phyloP scores from a whole-genome alignment of 2,888 invertebrate genomes.

The Zeuzera pyrina region DNA sequence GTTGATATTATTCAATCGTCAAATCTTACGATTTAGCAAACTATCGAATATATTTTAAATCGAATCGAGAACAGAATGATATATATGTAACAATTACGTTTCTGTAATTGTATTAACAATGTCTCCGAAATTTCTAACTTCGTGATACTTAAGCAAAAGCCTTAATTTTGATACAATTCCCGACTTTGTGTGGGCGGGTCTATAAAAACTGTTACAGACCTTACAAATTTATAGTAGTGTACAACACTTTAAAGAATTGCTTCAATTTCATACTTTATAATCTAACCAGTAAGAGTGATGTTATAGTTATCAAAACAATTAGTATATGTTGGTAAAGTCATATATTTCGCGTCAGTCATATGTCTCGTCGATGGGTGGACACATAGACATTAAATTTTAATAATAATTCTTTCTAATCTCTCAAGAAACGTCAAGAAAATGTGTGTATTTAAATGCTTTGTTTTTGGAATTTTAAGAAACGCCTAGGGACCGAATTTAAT shows the following conservation, averaged over 20 bases:
- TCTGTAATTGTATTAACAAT: too few species aligned
- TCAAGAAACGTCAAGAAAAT: conserved; percentile 1
- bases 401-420: conserved; percentile 18
- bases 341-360: conserved; percentile 37
- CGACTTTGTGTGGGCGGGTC: conserved; percentile 33
- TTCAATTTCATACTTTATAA: too few species aligned
- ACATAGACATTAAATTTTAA: conserved; percentile 29
- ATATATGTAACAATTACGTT: too few species aligned
- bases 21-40: too few species aligned
- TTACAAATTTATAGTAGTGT: conserved; percentile 21
- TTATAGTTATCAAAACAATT: neutral
- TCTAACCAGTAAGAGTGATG: neutral
- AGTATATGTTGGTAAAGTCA: conserved; percentile 18
- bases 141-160: conserved; percentile 48
- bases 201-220: conserved; percentile 25
- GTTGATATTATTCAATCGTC: too few species aligned
- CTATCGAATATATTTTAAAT: too few species aligned
- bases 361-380: conserved; percentile 43
- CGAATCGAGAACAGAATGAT: too few species aligned
- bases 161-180: conserved; percentile 36
- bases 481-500: too few species aligned
- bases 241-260: too few species aligned
- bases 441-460: too few species aligned
- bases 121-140: conserved; percentile 34
- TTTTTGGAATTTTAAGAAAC: too few species aligned